Conservation (phyloP, 2,797 vertebrate species). For the Coccyzus lansbergi region DNA sequence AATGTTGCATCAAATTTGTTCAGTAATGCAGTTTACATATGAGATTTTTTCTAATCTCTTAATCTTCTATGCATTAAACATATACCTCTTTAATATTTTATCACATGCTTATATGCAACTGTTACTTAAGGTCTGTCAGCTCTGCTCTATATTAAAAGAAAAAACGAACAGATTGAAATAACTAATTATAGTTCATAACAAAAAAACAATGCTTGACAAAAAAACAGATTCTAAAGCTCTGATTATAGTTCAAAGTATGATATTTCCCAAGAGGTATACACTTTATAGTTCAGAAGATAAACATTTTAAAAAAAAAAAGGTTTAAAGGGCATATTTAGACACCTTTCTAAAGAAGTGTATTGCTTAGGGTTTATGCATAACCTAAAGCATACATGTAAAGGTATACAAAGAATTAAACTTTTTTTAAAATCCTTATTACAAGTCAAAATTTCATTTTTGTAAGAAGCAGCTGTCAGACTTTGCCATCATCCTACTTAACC, state of each 20-base stretch:
- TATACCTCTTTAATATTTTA: not conserved
- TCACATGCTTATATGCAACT: not conserved
- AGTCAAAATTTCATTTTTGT: not conserved
- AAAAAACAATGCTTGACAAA: not conserved
- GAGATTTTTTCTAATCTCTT: not conserved
- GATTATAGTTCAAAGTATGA: not conserved
- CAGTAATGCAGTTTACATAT: not conserved
- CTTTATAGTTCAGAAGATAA: not conserved
- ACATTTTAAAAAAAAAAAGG: not conserved
- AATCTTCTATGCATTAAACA: not conserved
- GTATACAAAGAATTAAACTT: not conserved
- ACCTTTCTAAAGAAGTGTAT: not conserved
- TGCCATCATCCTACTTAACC: not conserved
- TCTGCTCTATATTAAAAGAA: not conserved
- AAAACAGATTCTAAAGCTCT: not conserved
- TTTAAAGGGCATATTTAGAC: not conserved
- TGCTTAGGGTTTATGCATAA: not conserved
- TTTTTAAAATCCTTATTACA: not conserved
- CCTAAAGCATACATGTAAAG: not conserved
- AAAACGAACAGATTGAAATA: not conserved
- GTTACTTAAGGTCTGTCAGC: not conserved
- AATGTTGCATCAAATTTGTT: not conserved
- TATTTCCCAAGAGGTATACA: not conserved
- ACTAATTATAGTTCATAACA: not conserved
- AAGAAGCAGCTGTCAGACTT: not conserved